Conservation (phyloP, 2,797 vertebrate species). For the Hirundo rustica region DNA sequence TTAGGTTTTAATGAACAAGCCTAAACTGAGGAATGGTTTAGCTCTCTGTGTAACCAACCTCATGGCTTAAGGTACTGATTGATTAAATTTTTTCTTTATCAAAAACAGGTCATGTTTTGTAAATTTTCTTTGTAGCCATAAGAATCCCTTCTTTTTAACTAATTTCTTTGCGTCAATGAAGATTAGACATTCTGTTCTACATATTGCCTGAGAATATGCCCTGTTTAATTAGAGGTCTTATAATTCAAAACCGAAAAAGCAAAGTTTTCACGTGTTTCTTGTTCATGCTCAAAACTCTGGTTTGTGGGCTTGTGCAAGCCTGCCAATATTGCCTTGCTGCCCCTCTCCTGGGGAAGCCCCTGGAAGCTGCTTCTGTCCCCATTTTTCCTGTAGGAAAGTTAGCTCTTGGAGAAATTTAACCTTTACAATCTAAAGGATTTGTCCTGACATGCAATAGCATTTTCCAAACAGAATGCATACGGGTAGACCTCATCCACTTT, state of each 20-base stretch:
- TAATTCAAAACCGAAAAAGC: neutral
- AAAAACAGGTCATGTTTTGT: neutral
- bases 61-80: neutral
- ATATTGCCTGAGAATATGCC: neutral
- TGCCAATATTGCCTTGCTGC: neutral
- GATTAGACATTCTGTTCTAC: neutral
- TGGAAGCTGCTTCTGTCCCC: neutral
- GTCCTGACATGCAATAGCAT: neutral
- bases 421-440: neutral
- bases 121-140: neutral
- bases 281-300: neutral
- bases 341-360: neutral
- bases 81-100: neutral
- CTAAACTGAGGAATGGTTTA: neutral
- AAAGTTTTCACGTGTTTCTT: neutral
- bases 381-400: neutral
- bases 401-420: neutral
- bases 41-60: neutral
- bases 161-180: neutral
- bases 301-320: neutral
- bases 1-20: neutral
- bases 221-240: neutral
- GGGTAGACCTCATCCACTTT: neutral
- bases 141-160: neutral
- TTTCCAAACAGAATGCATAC: neutral